Evolutionary conservation across 2,797 vertebrate genomes (phyloP).

Genomic region (Echiichthys vipera): DNA sequence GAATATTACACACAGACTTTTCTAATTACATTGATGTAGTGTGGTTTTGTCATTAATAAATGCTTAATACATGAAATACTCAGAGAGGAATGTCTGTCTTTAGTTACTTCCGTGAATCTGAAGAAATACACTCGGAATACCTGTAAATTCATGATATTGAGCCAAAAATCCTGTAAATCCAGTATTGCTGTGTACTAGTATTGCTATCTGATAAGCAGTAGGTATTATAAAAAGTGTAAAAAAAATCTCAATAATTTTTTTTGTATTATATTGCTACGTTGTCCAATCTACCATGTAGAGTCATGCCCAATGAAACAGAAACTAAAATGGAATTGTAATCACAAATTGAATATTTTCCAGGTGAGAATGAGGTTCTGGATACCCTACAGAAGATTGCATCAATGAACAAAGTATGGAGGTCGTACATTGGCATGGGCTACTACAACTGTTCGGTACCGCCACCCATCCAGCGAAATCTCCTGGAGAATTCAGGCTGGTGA

Average conservation of each 20-base stretch:
- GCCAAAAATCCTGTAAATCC: background rate
- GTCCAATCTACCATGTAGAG: no score
- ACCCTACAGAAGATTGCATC: constrained; percentile 90
- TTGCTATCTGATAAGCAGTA: background rate
- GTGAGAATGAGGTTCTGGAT: constrained; percentile 96
- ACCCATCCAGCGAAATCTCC: constrained; percentile 91
- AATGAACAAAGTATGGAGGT: constrained; percentile 95
- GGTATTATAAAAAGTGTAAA: background rate
- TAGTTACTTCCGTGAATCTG: background rate
- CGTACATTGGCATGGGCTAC: constrained; percentile 99
- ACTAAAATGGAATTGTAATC: background rate
- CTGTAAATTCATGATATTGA: background rate
- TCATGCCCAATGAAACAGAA: background rate
- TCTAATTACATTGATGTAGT: background rate
- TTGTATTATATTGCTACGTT: background rate
- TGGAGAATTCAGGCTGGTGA: constrained; percentile 98
- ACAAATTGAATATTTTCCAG: constrained; percentile 74
- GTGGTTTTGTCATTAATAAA: background rate
- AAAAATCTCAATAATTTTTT: background rate
- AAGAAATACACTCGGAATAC: background rate
- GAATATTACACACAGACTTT: background rate
- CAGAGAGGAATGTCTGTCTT: background rate
- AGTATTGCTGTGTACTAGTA: background rate
- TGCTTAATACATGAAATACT: background rate
- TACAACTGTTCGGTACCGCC: constrained; percentile 96